Percentiles rank a stretch among this genome's conserved stretches.
These are phyloP conservation scores for Phasianus colchicus DNA, from an alignment of 2,113 vertebrate species.

Conservation along the genomic window DNA sequence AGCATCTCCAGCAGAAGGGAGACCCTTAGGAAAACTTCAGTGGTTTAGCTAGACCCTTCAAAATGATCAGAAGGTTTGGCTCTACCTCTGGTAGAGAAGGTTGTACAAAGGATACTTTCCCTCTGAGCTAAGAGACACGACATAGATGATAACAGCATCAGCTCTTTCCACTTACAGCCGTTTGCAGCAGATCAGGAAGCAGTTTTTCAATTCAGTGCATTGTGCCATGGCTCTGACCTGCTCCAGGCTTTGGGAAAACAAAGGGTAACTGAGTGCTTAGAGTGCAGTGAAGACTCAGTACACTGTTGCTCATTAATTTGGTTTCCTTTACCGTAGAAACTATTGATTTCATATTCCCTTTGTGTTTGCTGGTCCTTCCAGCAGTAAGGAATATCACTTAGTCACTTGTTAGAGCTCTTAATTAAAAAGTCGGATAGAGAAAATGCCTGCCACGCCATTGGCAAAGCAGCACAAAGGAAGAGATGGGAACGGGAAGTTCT, in stretches of 20 bases:
- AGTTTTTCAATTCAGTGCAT: accelerated
- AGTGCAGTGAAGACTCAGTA: accelerated
- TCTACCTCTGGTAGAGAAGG: neutral
- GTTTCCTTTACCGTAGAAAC: neutral
- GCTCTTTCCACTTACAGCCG: neutral
- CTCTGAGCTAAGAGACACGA: neutral
- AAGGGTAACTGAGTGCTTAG: neutral
- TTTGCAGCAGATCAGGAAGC: neutral
- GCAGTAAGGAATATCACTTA: neutral
- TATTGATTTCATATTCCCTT: neutral
- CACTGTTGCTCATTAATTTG: neutral
- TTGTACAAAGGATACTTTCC: neutral
- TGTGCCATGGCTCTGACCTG: neutral
- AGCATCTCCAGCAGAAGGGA: neutral
- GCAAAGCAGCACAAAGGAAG: neutral
- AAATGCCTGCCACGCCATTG: neutral
- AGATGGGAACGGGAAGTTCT: neutral
- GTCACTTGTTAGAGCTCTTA: neutral
- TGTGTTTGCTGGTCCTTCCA: neutral
- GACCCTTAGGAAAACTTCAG: accelerated
- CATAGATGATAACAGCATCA: neutral
- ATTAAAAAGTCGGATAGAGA: neutral
- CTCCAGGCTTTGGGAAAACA: neutral
- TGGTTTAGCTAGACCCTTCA: neutral
- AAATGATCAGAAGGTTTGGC: neutral